Evolutionary conservation across 2,797 vertebrate genomes (phyloP).

Genomic region (Gallinago nigripennis): DNA sequence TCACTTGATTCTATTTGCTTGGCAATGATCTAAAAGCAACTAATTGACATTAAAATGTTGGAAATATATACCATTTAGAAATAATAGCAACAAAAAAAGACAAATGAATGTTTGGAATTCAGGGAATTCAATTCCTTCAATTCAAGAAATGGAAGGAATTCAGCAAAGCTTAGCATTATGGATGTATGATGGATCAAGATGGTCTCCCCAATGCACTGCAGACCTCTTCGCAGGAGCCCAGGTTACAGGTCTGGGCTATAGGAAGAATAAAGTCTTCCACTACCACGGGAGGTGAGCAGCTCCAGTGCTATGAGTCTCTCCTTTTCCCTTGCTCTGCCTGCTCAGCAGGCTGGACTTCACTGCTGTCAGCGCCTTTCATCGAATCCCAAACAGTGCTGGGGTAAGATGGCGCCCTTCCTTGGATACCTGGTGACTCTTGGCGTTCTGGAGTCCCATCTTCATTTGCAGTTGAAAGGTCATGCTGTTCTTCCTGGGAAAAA

Average conservation of each 20-base stretch:
- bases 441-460: neutral
- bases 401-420: neutral
- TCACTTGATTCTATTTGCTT: neutral
- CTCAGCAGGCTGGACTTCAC: neutral
- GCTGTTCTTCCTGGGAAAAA: neutral
- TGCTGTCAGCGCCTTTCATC: neutral
- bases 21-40: neutral
- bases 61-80: neutral
- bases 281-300: neutral
- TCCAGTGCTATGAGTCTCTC: neutral
- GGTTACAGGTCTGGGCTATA: neutral
- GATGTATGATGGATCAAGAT: neutral
- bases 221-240: neutral
- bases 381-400: neutral
- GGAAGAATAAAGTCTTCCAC: neutral
- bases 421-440: neutral
- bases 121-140: neutral
- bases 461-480: neutral
- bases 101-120: neutral
- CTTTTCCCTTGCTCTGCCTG: neutral
- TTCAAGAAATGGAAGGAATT: neutral
- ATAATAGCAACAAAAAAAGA: neutral
- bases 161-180: neutral
- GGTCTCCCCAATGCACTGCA: neutral
- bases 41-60: neutral